Conservation (phyloP, 2,888 invertebrate species). For the Subacronicta megacephala region DNA sequence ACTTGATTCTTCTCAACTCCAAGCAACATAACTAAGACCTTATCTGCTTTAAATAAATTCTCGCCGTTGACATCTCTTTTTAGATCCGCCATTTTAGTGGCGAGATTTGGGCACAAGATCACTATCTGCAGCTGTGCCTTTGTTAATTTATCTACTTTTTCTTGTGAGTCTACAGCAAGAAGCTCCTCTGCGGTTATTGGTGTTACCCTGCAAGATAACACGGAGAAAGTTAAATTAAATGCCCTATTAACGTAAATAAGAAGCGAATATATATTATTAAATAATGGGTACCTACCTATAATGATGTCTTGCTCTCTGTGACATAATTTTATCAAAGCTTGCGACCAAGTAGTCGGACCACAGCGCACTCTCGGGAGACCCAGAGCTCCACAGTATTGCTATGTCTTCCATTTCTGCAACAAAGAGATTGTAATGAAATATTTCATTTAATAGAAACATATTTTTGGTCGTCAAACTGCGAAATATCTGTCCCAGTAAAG, state of each 20-base stretch:
- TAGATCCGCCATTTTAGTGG: constrained; percentile 90
- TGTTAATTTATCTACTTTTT: constrained; percentile 87
- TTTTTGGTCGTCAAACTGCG: no score
- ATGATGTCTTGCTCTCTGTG: constrained; percentile 94
- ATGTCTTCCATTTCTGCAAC: constrained; percentile 94
- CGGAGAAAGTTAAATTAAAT: constrained; percentile 1
- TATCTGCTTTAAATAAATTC: constrained; percentile 91
- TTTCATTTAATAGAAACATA: no score
- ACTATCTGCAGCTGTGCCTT: constrained; percentile 94
- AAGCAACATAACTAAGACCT: constrained; percentile 94
- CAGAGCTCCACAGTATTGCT: constrained; percentile 93
- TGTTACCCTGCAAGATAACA: constrained; percentile 90
- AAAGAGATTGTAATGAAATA: constrained; percentile 50
- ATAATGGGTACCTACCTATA: constrained; percentile 93
- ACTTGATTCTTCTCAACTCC: constrained; percentile 94
- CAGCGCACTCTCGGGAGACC: constrained; percentile 93
- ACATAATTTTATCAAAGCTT: constrained; percentile 95
- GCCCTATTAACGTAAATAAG: neutral
- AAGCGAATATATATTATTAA: constrained; percentile 1
- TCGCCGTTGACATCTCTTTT: constrained; percentile 88
- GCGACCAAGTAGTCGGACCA: constrained; percentile 95
- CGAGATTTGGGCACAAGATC: constrained; percentile 93
- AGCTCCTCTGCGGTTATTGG: constrained; percentile 93
- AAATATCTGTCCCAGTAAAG: neutral
- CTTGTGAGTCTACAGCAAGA: constrained; percentile 84